Evolutionary conservation across 2,888 invertebrate genomes (phyloP), one percentile per base, ranked within the genome.

Genomic region (Pandemis corylana): DNA sequence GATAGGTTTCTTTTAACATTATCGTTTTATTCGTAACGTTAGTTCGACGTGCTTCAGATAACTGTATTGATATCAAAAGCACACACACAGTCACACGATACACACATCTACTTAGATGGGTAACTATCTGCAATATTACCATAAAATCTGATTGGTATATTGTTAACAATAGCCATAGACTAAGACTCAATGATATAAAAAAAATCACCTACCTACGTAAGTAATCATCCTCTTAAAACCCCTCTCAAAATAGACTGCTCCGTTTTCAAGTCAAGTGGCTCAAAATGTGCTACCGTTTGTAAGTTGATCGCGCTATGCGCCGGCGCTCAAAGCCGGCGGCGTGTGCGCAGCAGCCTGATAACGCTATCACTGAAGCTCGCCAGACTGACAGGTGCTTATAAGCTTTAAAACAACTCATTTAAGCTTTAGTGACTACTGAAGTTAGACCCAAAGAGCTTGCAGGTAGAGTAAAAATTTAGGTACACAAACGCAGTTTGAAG

Each of bases 1-100:
- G 94, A 93, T 94, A 92, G 93, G 90, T 89, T 89, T 90, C 91
- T 91, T 91, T 92, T 92, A 89, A 89, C 89, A 89, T 92, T 90
- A 88, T 90, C 89, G 87, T 87, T 87, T 85, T 85, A 86, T 86
- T 86, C 71, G 71, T 89, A 87, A 84, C 84, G 81, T 80, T 81
- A 84, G 83, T 83, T 82, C 79, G 84, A 83, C 36, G 36, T 66
- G n/a, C 13, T 13, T 7, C 12, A 56, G 15, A 15, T 15, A 56
- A 56, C 15, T 9, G 15, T 56, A 56, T 51, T 51, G 51, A 51
- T 51, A 44, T n/a, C n/a, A n/a, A n/a, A 12, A 0, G 46, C 46
- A 46, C 46, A 46, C 44, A 44, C 12, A 46, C 46, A 36, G 28
- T 36, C 28, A 36, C 28, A 36, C 4, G 28, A 4, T 36, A 36